A percentile compares a stretch with the other conserved stretches of the same genome.
phyloP scores from a whole-genome alignment of 2,888 invertebrate genomes.

The Acrobasis suavella region DNA sequence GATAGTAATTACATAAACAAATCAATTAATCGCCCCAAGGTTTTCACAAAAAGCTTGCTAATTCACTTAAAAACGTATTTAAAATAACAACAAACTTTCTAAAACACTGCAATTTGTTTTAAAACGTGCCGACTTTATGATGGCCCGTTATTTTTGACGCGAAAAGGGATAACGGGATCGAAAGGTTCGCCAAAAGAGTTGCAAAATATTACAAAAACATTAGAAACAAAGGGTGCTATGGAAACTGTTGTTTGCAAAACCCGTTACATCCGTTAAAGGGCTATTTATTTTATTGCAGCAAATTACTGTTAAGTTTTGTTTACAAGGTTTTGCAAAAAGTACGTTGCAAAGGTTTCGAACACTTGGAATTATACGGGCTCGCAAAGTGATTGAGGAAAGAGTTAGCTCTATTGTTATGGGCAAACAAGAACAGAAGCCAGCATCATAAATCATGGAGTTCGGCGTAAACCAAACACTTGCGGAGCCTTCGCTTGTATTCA shows the following conservation, averaged over 20 bases:
- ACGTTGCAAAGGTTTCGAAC: too few relatives aligned
- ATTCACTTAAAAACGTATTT: constrained; percentile 7
- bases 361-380: constrained; percentile 1
- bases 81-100: constrained; percentile 24
- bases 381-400: constrained; percentile 17
- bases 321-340: constrained; percentile 25
- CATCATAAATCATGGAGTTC: constrained; percentile 36
- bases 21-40: constrained; percentile 18
- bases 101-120: constrained; percentile 33
- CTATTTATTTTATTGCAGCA: constrained; percentile 57
- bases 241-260: constrained; percentile 44
- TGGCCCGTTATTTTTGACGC: constrained; percentile 45
- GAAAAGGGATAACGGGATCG: constrained; percentile 41
- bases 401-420: constrained; percentile 26
- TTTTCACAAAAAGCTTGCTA: constrained; percentile 11
- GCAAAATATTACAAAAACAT: constrained; percentile 45
- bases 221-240: constrained; percentile 43
- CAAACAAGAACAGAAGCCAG: constrained; percentile 36
- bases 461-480: constrained; percentile 4
- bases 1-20: constrained; percentile 16
- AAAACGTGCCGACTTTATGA: constrained; percentile 53
- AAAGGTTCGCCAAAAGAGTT: constrained; percentile 65
- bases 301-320: constrained; percentile 41
- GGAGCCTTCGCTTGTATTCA: background rate
- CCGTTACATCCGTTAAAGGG: constrained; percentile 55